A percentile compares a stretch with the other conserved stretches of the same genome.
Evolutionary conservation across 2,797 vertebrate species (phyloP).

Genomic region (Brachyrhaphis roseni): DNA sequence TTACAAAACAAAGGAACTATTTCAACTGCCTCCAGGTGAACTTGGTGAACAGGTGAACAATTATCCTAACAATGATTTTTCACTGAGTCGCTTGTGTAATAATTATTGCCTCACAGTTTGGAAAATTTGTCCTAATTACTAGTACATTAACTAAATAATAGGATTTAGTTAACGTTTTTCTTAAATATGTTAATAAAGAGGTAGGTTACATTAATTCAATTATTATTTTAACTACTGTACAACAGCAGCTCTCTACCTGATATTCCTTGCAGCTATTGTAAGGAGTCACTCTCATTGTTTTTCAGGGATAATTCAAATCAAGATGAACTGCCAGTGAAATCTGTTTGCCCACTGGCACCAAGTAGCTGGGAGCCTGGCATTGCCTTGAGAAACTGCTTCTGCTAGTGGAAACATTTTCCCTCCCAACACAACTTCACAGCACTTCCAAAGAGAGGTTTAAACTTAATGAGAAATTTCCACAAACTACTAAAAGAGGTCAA

Average conservation of each 20-base stretch:
- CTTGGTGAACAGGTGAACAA: conserved; percentile 61
- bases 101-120: conserved; percentile 44
- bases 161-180: neutral
- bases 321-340: conserved; percentile 55
- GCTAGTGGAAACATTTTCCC: conserved; percentile 24
- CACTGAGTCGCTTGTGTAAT: neutral
- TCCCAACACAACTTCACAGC: conserved; percentile 38
- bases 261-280: conserved; percentile 23
- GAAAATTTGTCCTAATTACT: conserved; percentile 61
- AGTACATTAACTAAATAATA: conserved; percentile 15
- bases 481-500: conserved; percentile 14
- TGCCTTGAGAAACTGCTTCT: conserved; percentile 57
- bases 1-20: conserved; percentile 26
- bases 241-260: conserved; percentile 49
- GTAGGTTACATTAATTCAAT: neutral
- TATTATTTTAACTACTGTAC: conserved; percentile 6
- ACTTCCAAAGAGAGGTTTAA: conserved; percentile 15
- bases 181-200: neutral
- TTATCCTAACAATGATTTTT: conserved; percentile 39
- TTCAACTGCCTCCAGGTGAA: conserved; percentile 55
- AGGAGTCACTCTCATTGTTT: conserved; percentile 40
- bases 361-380: conserved; percentile 45
- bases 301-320: conserved; percentile 63
- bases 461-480: conserved; percentile 12
- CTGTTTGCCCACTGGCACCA: conserved; percentile 57